Evolutionary conservation across 2,797 vertebrate species (phyloP), one percentile per base, ranked within the genome.

Genomic region (Sebastes oblongus): DNA sequence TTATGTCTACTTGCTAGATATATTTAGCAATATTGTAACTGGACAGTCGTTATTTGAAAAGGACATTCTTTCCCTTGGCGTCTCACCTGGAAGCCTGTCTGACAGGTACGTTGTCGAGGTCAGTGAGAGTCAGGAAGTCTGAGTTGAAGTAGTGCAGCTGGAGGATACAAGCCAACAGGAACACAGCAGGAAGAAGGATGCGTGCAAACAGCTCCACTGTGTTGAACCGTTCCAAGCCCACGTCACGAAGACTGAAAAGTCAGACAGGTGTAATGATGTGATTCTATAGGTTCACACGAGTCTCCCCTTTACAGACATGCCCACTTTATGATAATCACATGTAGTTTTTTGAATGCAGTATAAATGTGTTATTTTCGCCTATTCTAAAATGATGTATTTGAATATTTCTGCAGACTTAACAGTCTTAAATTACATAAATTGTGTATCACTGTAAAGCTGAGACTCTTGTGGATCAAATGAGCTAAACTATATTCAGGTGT

Each of bases 71-170:
- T 25, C 7, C 3, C 3, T 58, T 66, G 29, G 3, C 4, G 0
- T 62, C 85, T 91, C 79, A 96, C 95, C 95, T 95, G 83, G 93
- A 84, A 3, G 61, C 67, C 69, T 89, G 66, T n/a, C 80, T 86
- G 59, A 94, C 75, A 18, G 92, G 93, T n/a, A 95, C 91, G 3
- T 93, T 89, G 60, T 91, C 86, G 20, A 96, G 92, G 88, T 96
- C 90, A 9, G 95, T 96, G 79, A 97, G 95, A 62, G 78, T 83
- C 73, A 96, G 94, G 86, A 96, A 96, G 88, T 95, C 96, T 1
- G 89, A 72, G 83, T 96, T 95, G 86, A 95, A 97, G 91, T 97
- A 96, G 84, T 95, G 95, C 66, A 96, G 89, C 81, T 96, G 96
- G 29, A 96, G 93, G 79, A 97, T 96, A 60, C 96, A 94, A 58